Percentiles rank a stretch among this genome's conserved stretches.
Conservation (phyloP, 2,888 invertebrate species). For the Brachypterus glaber region DNA sequence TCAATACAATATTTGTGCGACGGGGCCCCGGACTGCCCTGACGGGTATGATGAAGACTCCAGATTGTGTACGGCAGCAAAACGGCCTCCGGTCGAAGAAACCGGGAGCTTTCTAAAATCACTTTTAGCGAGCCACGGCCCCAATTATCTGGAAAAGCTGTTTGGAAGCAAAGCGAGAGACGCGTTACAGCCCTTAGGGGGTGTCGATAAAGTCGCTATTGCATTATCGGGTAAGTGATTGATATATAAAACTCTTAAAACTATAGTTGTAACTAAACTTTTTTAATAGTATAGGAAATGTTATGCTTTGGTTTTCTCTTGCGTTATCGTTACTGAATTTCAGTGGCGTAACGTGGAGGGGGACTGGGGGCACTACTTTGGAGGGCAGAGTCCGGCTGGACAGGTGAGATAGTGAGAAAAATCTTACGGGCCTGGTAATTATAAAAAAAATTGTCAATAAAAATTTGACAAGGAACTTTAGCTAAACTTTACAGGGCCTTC, state of each 20-base stretch:
- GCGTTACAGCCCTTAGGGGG: conserved; percentile 87
- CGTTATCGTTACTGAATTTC: neutral
- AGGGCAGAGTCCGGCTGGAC: too few relatives aligned
- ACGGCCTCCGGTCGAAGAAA: conserved; percentile 93
- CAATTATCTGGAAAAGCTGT: conserved; percentile 92
- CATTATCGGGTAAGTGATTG: conserved; percentile 66
- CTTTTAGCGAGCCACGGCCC: conserved; percentile 91
- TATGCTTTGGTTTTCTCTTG: neutral
- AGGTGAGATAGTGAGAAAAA: too few relatives aligned
- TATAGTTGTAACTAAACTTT: neutral
- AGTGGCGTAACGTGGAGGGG: too few relatives aligned
- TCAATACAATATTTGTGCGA: conserved; percentile 95
- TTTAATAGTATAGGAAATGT: neutral
- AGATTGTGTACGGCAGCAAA: conserved; percentile 93
- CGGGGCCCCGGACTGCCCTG: conserved; percentile 87
- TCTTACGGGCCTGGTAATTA: too few relatives aligned
- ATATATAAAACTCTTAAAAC: neutral
- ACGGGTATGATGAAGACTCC: conserved; percentile 92
- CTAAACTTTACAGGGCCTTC: too few relatives aligned
- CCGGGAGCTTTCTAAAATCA: conserved; percentile 88
- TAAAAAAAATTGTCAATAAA: too few relatives aligned
- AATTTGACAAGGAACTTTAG: too few relatives aligned
- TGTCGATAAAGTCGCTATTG: conserved; percentile 91
- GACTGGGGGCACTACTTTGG: too few relatives aligned
- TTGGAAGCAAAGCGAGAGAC: conserved; percentile 89